Evolutionary conservation across 2,113 vertebrate genomes (phyloP), one percentile per base, ranked within the genome.

Genomic region (Riparia riparia): DNA sequence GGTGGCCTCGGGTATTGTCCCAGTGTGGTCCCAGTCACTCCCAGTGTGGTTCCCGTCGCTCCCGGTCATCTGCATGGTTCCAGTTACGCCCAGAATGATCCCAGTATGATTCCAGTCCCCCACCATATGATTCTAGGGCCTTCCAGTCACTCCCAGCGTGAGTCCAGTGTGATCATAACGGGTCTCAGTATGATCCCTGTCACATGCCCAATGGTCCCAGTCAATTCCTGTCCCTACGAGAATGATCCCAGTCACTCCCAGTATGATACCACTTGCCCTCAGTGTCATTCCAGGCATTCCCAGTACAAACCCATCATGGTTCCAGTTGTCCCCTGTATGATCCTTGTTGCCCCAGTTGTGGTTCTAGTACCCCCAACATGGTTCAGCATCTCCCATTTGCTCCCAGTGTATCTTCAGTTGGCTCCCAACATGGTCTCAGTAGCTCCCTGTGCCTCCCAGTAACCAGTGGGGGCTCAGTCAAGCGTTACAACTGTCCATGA

Each of bases 1-100:
- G 3, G 25, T 3, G 1, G 12, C 7, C 20, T 29, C 14, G 1
- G 10, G 32, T 14, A 13, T 3, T 17, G 34, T 17, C 29, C 44
- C 18, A 7, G 13, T 26, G 29, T 9, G 20, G 19, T 25, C 15
- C 20, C 15, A 39, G 44, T 8, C 16, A 6, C 20, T 32, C 26
- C n/a, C 19, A 9, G 7, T 31, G 26, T 24, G 50, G 20, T 37
- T 54, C 41, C 15, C 12, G 7, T 15, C 34, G 12, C 50, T 54
- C 57, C 12, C 7, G 7, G 34, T 76, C 18, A 37, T 13, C 19
- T 1, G 2, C 17, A 6, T 8, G 26, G 16, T 61, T 49, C 56
- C n/a, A 17, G 16, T 25, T 24, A 21, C 12, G 37, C 73, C 22
- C 31, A 56, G 41, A 73, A 56, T n/a, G 17, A 56, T n/a, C 29